A percentile compares a stretch with the other conserved stretches of the same genome.
Conservation (phyloP, 2,888 invertebrate genomes). For the Adineta ricciae region DNA sequence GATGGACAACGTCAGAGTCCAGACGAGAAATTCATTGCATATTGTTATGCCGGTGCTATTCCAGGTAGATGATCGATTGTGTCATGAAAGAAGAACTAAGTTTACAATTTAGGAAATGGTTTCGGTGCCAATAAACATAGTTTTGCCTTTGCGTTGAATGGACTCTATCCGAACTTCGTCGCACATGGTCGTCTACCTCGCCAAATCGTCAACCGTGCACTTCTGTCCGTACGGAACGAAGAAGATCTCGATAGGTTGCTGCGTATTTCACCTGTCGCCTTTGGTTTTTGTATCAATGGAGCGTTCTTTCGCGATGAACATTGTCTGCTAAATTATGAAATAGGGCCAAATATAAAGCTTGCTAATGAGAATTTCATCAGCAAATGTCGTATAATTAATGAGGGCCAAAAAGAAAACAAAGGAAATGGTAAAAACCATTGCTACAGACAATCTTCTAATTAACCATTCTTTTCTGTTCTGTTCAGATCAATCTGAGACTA, state of each 20-base stretch:
- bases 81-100: no score
- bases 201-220: constrained; percentile 27
- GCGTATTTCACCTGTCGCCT: constrained; percentile 23
- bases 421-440: not conserved
- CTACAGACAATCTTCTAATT: not conserved
- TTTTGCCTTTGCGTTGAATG: not conserved
- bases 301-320: not conserved
- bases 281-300: constrained; percentile 24
- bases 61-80: not conserved
- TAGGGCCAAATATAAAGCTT: not conserved
- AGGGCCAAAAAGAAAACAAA: not conserved
- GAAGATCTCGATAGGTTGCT: constrained; percentile 23
- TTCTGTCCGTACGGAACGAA: constrained; percentile 20
- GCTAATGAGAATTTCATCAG: not conserved
- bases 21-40: constrained; percentile 27
- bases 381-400: not conserved
- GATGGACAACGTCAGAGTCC: not conserved
- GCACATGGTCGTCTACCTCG: constrained; percentile 6
- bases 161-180: not conserved
- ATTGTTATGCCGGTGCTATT: constrained; percentile 21
- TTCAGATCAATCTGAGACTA: not conserved
- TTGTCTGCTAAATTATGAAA: not conserved
- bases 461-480: not conserved
- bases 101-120: not conserved
- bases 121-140: constrained; percentile 15